A percentile compares a stretch with the other conserved stretches of the same genome.
Conservation (phyloP, 2,888 invertebrate species). For the Athrips mouffetella region DNA sequence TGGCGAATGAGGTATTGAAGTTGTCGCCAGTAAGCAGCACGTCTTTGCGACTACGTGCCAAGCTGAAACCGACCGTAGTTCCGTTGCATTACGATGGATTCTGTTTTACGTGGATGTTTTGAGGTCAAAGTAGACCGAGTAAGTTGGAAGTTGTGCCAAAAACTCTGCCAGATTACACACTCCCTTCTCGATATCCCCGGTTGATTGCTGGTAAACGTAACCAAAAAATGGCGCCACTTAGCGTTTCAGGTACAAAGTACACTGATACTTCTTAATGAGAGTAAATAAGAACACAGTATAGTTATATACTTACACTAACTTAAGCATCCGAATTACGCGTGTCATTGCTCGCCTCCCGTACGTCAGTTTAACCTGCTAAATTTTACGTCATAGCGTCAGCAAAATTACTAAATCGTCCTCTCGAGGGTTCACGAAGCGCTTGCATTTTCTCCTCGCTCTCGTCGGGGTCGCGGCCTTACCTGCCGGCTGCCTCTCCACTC, state of each 20-base stretch:
- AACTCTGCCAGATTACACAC: neutral
- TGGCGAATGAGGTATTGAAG: no score
- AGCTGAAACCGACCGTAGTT: neutral
- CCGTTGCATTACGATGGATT: neutral
- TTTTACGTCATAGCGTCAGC: neutral
- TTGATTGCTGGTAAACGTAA: neutral
- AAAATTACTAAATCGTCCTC: neutral
- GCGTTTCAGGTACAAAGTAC: no score
- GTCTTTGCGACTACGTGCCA: no score
- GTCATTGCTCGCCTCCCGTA: neutral
- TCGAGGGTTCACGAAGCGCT: no score
- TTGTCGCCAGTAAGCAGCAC: no score
- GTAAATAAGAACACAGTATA: no score
- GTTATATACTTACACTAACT: no score
- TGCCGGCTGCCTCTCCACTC: neutral
- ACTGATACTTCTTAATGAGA: no score
- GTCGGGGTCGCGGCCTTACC: neutral
- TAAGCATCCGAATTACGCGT: neutral
- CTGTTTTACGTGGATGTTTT: neutral
- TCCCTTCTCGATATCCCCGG: neutral
- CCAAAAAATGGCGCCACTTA: neutral
- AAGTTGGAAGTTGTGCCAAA: conserved; percentile 1
- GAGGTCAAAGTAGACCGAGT: neutral
- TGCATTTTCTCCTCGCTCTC: neutral
- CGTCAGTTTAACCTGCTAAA: neutral